A percentile compares a stretch with the other conserved stretches of the same genome.
These are phyloP conservation scores for Hedychridium roseum DNA, from an alignment of 2,888 invertebrate genomes.

Conservation along the genomic window DNA sequence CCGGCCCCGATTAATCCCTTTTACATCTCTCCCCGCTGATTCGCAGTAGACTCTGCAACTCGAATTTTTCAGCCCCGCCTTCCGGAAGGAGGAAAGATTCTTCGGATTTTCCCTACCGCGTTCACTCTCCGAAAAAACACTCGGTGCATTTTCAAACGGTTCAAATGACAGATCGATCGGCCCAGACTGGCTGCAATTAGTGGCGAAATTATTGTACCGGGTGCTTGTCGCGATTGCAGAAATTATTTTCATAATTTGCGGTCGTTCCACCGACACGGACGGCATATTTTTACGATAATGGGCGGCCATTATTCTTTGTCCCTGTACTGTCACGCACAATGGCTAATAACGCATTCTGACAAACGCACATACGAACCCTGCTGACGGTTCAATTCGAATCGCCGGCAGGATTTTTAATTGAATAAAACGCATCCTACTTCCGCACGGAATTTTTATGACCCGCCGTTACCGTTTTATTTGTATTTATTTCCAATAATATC, in stretches of 20 bases:
- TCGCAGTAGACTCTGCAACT: too few species aligned
- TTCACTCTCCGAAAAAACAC: constrained; percentile 14
- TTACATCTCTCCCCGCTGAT: too few species aligned
- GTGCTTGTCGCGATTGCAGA: constrained; percentile 21
- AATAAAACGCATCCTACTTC: too few species aligned
- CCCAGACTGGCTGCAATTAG: constrained; percentile 9
- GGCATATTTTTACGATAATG: constrained; percentile 29
- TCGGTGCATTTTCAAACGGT: constrained; percentile 13
- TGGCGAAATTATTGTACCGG: constrained; percentile 13
- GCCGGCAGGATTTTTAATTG: too few species aligned
- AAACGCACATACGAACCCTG: too few species aligned
- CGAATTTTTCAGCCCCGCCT: constrained; percentile 4
- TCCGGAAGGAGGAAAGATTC: constrained; percentile 16
- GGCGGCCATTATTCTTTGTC: constrained; percentile 23
- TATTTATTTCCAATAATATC: too few species aligned
- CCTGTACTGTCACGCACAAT: constrained; percentile 14
- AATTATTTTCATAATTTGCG: constrained; percentile 28
- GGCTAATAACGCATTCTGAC: constrained; percentile 23
- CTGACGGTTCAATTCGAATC: too few species aligned
- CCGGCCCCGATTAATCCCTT: too few species aligned
- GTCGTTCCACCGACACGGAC: constrained; percentile 6
- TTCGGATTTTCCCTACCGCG: too few species aligned
- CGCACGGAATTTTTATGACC: too few species aligned
- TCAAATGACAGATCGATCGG: constrained; percentile 19
- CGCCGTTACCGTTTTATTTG: too few species aligned